Percentiles rank a stretch among this genome's conserved stretches.
phyloP scores from a whole-genome alignment of 2,797 vertebrate species.

The Sebastes matsubarae region DNA sequence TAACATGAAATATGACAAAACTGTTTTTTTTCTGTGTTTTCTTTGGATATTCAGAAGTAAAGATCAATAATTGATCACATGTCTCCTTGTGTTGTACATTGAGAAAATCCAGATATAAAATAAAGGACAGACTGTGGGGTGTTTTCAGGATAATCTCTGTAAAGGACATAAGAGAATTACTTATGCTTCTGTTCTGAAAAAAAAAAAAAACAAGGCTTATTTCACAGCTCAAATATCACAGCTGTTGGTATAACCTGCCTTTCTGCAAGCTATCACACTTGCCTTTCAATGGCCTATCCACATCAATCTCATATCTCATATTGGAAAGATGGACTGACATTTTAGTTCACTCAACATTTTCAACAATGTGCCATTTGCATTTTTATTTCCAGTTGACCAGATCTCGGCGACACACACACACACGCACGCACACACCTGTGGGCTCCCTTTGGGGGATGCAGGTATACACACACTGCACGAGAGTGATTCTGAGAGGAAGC shows the following conservation, averaged over 20 bases:
- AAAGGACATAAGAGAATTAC: constrained; percentile 69
- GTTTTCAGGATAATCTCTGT: constrained; percentile 64
- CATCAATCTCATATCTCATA: constrained; percentile 74
- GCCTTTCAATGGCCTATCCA: constrained; percentile 54
- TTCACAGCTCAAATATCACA: constrained; percentile 78
- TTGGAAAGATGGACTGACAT: constrained; percentile 74
- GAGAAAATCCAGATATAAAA: constrained; percentile 37
- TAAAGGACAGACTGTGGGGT: constrained; percentile 54
- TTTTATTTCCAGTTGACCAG: constrained; percentile 75
- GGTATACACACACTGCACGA: constrained; percentile 4
- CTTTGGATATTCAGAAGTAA: constrained; percentile 44
- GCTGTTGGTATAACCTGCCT: constrained; percentile 73
- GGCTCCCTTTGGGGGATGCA: constrained; percentile 36
- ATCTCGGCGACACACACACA: constrained; percentile 36
- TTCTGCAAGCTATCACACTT: constrained; percentile 64
- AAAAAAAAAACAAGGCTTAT: constrained; percentile 61
- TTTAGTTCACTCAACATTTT: constrained; percentile 76
- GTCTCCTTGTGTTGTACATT: constrained; percentile 29
- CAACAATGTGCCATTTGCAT: constrained; percentile 80
- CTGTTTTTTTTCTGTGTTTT: constrained; percentile 7
- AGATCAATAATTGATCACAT: constrained; percentile 60
- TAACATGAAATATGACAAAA: constrained; percentile 46
- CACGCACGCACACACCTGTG: background rate
- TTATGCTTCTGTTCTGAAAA: constrained; percentile 38
- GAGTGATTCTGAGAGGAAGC: constrained; percentile 52